phyloP scores from a whole-genome alignment of 2,797 vertebrate species.

The Naso thynnoides region DNA sequence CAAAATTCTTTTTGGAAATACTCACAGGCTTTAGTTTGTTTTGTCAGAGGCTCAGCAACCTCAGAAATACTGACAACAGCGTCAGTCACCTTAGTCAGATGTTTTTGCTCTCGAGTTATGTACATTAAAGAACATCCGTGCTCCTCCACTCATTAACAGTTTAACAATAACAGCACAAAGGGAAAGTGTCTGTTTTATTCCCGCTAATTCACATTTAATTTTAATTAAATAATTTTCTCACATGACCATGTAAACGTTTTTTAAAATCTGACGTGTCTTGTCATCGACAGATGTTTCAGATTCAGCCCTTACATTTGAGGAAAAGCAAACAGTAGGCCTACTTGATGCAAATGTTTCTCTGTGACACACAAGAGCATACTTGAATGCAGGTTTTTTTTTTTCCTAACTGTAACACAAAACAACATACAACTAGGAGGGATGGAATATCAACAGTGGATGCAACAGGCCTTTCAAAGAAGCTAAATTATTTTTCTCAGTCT shows the following conservation, averaged over 20 bases:
- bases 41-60: background rate
- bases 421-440: background rate
- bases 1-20: background rate
- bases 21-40: background rate
- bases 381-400: too few relatives aligned
- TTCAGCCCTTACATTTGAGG: too few relatives aligned
- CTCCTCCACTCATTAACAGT: background rate
- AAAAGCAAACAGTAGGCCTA: too few relatives aligned
- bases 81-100: background rate
- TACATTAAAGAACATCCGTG: background rate
- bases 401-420: background rate
- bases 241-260: too few relatives aligned
- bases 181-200: background rate
- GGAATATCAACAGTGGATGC: background rate
- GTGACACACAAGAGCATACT: too few relatives aligned
- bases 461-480: conserved; percentile 24
- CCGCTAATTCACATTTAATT: background rate
- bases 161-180: background rate
- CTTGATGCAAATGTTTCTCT: too few relatives aligned
- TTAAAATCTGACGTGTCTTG: too few relatives aligned
- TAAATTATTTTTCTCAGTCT: background rate
- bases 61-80: background rate
- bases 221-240: background rate
- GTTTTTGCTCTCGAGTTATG: background rate
- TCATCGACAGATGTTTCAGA: too few relatives aligned